Percentiles rank a stretch among this genome's conserved stretches.
Evolutionary conservation across 2,888 invertebrate species (phyloP).

Genomic region (Sinohyriopsis cumingii): DNA sequence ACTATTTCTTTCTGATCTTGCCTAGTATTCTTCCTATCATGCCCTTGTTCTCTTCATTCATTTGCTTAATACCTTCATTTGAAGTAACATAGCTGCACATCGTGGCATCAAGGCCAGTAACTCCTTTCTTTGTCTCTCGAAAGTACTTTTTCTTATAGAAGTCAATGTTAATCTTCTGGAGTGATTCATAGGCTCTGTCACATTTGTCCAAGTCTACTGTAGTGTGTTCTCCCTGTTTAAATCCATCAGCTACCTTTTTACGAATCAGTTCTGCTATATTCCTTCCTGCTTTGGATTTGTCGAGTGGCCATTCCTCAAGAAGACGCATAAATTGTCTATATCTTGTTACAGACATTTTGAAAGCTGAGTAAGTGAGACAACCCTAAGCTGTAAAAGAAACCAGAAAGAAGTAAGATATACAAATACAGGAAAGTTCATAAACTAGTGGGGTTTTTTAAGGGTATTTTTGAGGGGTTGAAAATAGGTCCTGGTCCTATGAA

Average conservation of each 20-base stretch:
- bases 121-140: background rate
- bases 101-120: background rate
- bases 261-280: constrained; percentile 3
- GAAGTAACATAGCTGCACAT: background rate
- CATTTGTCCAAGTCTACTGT: constrained; percentile 1
- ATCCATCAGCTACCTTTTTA: constrained; percentile 4
- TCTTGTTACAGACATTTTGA: constrained; percentile 3
- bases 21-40: too few species aligned
- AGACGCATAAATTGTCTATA: constrained; percentile 7
- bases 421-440: too few species aligned
- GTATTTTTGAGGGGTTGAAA: too few species aligned
- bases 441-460: too few species aligned
- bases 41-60: too few species aligned
- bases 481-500: too few species aligned
- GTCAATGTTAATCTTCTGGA: constrained; percentile 5
- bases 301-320: constrained; percentile 8
- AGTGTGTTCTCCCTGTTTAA: constrained; percentile 5
- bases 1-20: too few species aligned
- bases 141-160: constrained; percentile 5
- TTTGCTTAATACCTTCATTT: background rate
- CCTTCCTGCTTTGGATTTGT: constrained; percentile 2
- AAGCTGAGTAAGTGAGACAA: background rate
- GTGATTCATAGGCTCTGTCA: constrained; percentile 3
- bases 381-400: too few species aligned
- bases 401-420: too few species aligned